These are phyloP conservation scores for Caretta caretta DNA, from an alignment of 2,113 vertebrate species.

Conservation along the genomic window DNA sequence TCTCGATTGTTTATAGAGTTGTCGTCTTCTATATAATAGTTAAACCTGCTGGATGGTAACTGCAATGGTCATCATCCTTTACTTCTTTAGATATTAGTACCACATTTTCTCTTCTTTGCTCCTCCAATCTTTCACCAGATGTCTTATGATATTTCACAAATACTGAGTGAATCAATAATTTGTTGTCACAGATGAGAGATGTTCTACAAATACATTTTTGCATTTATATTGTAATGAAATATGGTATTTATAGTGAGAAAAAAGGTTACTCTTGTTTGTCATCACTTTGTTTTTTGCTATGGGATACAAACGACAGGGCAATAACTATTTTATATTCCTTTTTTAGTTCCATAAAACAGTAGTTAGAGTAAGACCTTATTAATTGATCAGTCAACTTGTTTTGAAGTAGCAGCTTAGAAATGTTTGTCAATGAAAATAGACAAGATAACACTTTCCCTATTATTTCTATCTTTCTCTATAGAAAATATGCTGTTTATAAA, in stretches of 20 bases:
- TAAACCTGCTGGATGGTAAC: neutral
- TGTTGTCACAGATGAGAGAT: neutral
- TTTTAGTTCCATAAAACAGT: neutral
- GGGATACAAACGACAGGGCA: neutral
- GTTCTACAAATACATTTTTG: neutral
- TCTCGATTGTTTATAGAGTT: neutral
- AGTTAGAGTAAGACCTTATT: neutral
- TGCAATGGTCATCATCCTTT: neutral
- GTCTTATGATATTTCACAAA: neutral
- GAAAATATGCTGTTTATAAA: neutral
- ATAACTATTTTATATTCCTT: neutral
- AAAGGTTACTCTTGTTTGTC: neutral
- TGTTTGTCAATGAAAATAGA: neutral
- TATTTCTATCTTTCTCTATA: neutral
- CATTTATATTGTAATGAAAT: neutral
- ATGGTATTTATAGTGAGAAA: neutral
- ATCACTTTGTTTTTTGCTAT: neutral
- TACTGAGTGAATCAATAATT: neutral
- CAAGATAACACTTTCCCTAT: constrained; percentile 1
- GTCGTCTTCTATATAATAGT: neutral
- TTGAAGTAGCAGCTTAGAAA: neutral
- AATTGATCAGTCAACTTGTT: neutral
- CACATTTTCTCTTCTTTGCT: neutral
- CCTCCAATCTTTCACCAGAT: neutral
- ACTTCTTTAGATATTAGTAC: neutral